Evolutionary conservation across 1,140 invertebrate species (phyloP), one percentile per base, ranked within the genome.

Genomic region (Laupala kohalensis): DNA sequence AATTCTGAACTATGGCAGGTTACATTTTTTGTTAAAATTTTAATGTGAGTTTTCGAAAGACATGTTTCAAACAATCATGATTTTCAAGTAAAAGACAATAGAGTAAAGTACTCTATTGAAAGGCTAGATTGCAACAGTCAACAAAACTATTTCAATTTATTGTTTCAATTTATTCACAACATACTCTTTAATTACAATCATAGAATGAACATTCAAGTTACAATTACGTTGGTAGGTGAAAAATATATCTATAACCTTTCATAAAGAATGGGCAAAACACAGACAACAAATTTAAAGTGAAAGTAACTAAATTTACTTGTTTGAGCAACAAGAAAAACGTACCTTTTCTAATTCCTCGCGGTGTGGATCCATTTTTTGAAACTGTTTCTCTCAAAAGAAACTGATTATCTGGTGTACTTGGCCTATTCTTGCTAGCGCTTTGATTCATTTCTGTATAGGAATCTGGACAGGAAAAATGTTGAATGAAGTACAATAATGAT

Each of bases 311-410:
- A 37, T 25, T 19, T 69, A 68, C 5, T 27, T 3, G 4, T 4
- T 9, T 28, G 24, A 9, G 4, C 30, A 69, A 69, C 30, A 78
- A 73, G 1, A 70, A 53, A 26, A 23, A 25, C 65, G 23, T 69
- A 72, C 71, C 62, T 64, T 72, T 72, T 63, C 71, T 72, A 23
- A 65, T 23, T 25, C 66, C 53, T 37, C 71, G 24, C 28, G 71
- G 66, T 25, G 71, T 72, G n/a, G 71, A 72, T 15, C 71, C 71
- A 69, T 72, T 72, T 69, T 62, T 72, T 23, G 71, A 23, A 25
- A 27, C 66, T 23, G 66, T 67, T 64, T 72, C 71, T 23, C 30
- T 72, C 26, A 72, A 25, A 26, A 72, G 65, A 62, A 72, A 72
- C 65, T 67, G 67, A 27, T 72, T 72, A 26, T 72, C 66, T 69